These are phyloP conservation scores for Pemphigus obesinymphae DNA, from an alignment of 1,140 invertebrate species.

Conservation along the genomic window DNA sequence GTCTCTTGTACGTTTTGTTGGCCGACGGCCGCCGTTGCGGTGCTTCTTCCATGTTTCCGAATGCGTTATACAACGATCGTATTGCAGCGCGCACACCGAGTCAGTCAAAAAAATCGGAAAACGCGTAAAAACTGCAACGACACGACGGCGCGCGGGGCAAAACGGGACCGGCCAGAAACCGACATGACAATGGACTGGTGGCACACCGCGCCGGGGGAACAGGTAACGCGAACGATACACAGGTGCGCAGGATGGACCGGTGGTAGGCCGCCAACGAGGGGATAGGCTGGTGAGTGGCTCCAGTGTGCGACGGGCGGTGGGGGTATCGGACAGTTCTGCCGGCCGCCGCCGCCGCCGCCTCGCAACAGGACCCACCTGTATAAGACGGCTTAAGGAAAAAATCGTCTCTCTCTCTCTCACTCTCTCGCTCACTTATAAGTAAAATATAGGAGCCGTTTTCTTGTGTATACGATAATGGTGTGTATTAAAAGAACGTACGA, in stretches of 20 bases:
- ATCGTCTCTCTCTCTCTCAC: neutral
- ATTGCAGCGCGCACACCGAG: too few species aligned
- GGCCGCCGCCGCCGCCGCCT: neutral
- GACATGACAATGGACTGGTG: constrained; percentile 9
- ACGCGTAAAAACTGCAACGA: neutral
- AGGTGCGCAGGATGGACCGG: constrained; percentile 31
- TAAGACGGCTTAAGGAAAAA: neutral
- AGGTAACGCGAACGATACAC: constrained; percentile 2
- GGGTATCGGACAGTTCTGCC: neutral
- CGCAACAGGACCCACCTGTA: neutral
- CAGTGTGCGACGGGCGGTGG: neutral
- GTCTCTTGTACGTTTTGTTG: constrained; percentile 35
- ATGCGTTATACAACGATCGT: too few species aligned
- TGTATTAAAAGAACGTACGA: too few species aligned
- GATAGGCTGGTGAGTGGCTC: neutral
- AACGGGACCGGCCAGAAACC: neutral
- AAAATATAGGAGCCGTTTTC: too few species aligned
- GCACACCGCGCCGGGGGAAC: neutral
- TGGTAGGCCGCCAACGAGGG: neutral
- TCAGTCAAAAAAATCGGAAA: too few species aligned
- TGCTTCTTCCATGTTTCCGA: neutral
- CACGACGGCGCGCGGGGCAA: neutral
- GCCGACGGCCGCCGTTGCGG: neutral
- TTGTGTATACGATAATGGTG: too few species aligned
- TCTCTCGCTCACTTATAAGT: too few species aligned